Evolutionary conservation across 2,797 vertebrate genomes (phyloP), one percentile per base, ranked within the genome.

Genomic region (Mormyrops attenuatus): DNA sequence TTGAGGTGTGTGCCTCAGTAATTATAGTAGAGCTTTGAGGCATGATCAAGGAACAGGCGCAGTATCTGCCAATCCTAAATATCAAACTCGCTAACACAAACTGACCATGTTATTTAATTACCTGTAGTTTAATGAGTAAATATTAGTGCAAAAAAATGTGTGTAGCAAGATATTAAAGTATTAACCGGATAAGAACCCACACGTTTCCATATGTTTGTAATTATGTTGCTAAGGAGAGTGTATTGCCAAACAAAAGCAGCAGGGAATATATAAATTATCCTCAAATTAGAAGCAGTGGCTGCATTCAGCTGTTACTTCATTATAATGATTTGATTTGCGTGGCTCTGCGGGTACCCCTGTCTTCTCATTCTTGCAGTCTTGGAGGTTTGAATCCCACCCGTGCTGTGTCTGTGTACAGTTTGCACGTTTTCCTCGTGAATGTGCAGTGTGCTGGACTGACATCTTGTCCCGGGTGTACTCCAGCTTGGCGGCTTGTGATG

Each of bases 191-290:
- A 44, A 82, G 73, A 89, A 49, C 17, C 90, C 85, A 82, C 86
- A 88, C 87, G 50, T 63, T 85, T 22, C 49, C 44, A 89, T 60
- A 88, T 88, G 55, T 15, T 85, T 8, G 38, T 69, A 15, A 50
- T 82, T 52, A 17, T 66, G 38, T 41, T 50, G 88, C 55, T 88
- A 60, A n/a, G 52, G 13, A 52, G 47, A 9, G 85, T 89, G 34
- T 60, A n/a, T 30, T 49, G 88, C 52, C 73, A 50, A 63, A 85
- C 11, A 26, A 63, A 53, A 22, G 50, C 22, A 26, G 34, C 88
- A 66, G 82, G 77, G 5, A 57, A 57, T 17, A 77, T 82, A 82
- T 73, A n/a, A 84, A 82, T 22, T 89, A 17, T 17, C 34, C 30
- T 11, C n/a, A 77, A 49, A 47, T 80, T 22, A 47, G 7, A 57